Base-by-base conservation (phyloP, 2,888 invertebrate genomes). In the Drosophila limbata region DNA sequence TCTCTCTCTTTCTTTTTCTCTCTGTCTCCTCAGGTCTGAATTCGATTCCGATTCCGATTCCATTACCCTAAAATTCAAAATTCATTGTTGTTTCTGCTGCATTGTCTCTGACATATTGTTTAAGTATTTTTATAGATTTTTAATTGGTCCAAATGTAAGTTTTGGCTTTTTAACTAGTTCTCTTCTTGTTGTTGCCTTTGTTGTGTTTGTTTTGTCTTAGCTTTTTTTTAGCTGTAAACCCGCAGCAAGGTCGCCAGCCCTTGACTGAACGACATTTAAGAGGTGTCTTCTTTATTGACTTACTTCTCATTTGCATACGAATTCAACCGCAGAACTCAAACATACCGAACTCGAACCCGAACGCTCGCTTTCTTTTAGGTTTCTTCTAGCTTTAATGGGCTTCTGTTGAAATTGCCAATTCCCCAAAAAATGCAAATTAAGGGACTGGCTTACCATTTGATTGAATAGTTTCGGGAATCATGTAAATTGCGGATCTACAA, bases 81-180 rank as follows among this genome's bases (percentile, higher is more conserved):
- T 62, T 45, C 45, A 48, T 73, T 69, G 39, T 47, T 65, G 19
- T 45, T 67, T 47, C 17, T 64, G 40, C 33, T 39, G 51, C 35
- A 56, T 75, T 67, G 62, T 56, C 47, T 48, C 13, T 45, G 45
- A 15, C n/a, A 35, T 45, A 48, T 57, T 56, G 55, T 44, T 35
- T 25, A 52, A 44, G 52, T 60, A 62, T 69, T 81, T 83, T 87
- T 74, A 84, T 84, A 66, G 72, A 63, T 69, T 79, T 87, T 87
- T 82, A 87, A 82, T 83, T 83, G 81, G 70, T 70, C 55, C 45
- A 53, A 77, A 72, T 57, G 56, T 64, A 42, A 45, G 45, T 69
- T 72, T 39, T 17, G 10, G 33, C 11, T 28, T 44, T 37, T 37
- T 21, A 37, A 37, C n/a, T 25, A 52, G 35, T 21, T 55, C 42